Evolutionary conservation across 2,113 vertebrate genomes (phyloP).

Genomic region (Tachysurus fulvidraco): DNA sequence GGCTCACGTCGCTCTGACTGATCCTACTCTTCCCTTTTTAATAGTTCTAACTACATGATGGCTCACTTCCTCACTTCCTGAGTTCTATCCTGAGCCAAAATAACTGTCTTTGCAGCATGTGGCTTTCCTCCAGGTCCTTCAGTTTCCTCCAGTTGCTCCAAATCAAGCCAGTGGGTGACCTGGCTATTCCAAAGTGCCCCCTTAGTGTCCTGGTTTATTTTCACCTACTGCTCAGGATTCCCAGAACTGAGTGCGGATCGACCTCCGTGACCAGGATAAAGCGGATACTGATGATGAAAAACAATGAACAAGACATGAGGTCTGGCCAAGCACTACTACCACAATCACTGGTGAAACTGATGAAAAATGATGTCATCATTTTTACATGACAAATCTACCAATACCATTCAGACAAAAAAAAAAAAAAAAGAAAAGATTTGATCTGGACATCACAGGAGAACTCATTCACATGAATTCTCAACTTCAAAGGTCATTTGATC

Average conservation of each 20-base stretch:
- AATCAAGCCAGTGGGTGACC: background rate
- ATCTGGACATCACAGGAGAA: slow-evolving; percentile 28
- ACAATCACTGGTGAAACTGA: background rate
- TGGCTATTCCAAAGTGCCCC: background rate
- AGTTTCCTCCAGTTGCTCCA: background rate
- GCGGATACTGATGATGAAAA: background rate
- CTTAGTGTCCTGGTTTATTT: background rate
- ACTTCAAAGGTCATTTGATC: slow-evolving; percentile 45
- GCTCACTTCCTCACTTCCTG: background rate
- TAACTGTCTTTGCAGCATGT: background rate
- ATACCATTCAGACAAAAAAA: background rate
- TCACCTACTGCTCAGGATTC: background rate
- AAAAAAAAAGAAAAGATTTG: background rate
- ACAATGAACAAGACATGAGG: background rate
- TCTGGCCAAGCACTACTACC: background rate
- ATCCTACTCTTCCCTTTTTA: background rate
- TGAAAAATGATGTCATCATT: slow-evolving; percentile 13
- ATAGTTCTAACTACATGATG: background rate
- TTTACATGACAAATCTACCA: slow-evolving; percentile 21
- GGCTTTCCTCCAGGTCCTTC: background rate
- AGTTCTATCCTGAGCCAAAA: background rate
- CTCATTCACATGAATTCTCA: background rate
- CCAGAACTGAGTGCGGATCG: background rate
- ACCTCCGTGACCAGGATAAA: background rate
- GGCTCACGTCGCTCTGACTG: background rate